Percentiles rank a stretch among this genome's conserved stretches.
These are phyloP conservation scores for Musca vetustissima DNA, from an alignment of 1,140 invertebrate species.

Conservation along the genomic window DNA sequence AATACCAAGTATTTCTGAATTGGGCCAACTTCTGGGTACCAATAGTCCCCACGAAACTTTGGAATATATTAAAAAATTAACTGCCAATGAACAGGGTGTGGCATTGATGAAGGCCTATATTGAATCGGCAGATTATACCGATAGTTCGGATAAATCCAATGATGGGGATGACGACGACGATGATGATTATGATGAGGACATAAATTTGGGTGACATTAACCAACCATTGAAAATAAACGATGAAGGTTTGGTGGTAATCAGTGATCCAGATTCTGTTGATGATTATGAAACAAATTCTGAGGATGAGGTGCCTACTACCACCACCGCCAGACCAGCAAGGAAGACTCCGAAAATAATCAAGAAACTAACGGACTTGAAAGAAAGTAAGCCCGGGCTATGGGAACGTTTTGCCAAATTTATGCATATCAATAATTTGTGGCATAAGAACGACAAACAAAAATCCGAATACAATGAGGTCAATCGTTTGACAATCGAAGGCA, in stretches of 20 bases:
- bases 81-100: conserved; percentile 39
- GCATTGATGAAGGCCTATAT: conserved; percentile 45
- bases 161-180: background rate
- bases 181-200: background rate
- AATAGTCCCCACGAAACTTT: conserved; percentile 41
- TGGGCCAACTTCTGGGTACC: conserved; percentile 44
- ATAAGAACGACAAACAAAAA: background rate
- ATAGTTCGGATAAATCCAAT: conserved; percentile 19
- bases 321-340: background rate
- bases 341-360: conserved; percentile 21
- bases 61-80: conserved; percentile 40
- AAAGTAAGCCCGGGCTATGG: background rate
- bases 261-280: background rate
- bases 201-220: background rate
- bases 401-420: conserved; percentile 14
- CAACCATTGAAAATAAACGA: background rate
- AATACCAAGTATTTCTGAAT: conserved; percentile 39
- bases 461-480: background rate
- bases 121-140: conserved; percentile 39
- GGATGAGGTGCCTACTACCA: background rate
- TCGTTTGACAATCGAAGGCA: background rate
- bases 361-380: background rate
- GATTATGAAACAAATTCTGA: background rate
- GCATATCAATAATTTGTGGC: conserved; percentile 20
- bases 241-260: conserved; percentile 9